These are phyloP conservation scores for Psilopsiagon aymara DNA, from an alignment of 2,113 vertebrate genomes.

Conservation along the genomic window DNA sequence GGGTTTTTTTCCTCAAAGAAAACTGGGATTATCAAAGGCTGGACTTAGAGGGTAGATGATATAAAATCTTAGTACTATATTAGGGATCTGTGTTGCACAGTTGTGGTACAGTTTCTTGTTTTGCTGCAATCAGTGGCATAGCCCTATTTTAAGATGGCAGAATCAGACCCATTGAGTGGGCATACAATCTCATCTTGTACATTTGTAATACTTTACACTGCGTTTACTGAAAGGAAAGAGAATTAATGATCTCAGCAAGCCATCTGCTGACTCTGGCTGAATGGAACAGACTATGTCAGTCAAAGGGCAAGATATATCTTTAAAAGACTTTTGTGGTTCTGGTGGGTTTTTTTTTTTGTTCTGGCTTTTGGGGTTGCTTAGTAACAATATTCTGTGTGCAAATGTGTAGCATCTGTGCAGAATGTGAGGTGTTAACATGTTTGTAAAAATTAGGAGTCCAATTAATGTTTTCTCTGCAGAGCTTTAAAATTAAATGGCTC, in stretches of 20 bases:
- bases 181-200: neutral
- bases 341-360: neutral
- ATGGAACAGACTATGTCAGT: conserved; percentile 4
- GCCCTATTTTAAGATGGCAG: neutral
- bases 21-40: neutral
- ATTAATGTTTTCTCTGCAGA: conserved; percentile 8
- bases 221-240: neutral
- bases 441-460: conserved; percentile 1
- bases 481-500: neutral
- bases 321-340: neutral
- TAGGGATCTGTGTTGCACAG: neutral
- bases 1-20: neutral
- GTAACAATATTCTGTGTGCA: neutral
- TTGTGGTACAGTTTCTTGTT: neutral
- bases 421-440: neutral
- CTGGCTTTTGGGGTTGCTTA: conserved; percentile 3
- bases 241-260: conserved; percentile 15
- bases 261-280: conserved; percentile 20
- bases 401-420: neutral
- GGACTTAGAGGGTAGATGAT: neutral
- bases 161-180: neutral
- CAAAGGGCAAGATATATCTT: neutral
- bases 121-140: neutral
- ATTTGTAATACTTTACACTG: neutral
- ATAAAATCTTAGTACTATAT: neutral